These are phyloP conservation scores for Borostomias antarcticus DNA, from an alignment of 2,797 vertebrate species.

Conservation along the genomic window DNA sequence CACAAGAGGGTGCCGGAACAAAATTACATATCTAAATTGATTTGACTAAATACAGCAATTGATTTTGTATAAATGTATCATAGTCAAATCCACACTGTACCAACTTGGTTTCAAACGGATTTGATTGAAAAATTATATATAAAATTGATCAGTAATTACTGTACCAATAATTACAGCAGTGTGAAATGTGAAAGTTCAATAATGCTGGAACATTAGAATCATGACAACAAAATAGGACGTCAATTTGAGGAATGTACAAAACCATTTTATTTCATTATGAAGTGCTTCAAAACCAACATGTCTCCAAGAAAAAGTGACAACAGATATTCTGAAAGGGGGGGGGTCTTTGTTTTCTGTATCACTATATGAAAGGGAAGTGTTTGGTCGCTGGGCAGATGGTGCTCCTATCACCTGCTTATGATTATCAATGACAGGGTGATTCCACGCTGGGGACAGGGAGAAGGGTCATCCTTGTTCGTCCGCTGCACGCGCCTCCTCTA, in stretches of 20 bases:
- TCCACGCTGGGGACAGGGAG: constrained; percentile 36
- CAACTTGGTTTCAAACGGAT: background rate
- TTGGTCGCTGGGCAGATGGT: constrained; percentile 38
- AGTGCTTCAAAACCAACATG: constrained; percentile 74
- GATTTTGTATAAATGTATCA: constrained; percentile 48
- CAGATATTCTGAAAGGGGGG: constrained; percentile 34
- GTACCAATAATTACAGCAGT: background rate
- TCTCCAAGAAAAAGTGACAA: constrained; percentile 53
- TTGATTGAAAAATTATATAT: background rate
- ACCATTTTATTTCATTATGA: constrained; percentile 71
- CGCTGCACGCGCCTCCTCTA: constrained; percentile 36
- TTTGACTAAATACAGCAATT: constrained; percentile 55
- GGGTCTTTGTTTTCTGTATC: constrained; percentile 16
- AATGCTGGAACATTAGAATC: background rate
- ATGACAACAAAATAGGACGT: constrained; percentile 34
- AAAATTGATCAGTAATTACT: background rate
- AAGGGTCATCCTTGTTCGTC: constrained; percentile 31
- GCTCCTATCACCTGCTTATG: constrained; percentile 51
- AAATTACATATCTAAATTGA: constrained; percentile 55
- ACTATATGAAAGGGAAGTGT: constrained; percentile 43
- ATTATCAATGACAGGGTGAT: constrained; percentile 46
- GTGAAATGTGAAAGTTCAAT: background rate
- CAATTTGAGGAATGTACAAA: constrained; percentile 76
- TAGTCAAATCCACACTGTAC: constrained; percentile 14
- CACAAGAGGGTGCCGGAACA: constrained; percentile 57